A percentile compares a stretch with the other conserved stretches of the same genome.
Evolutionary conservation across 2,113 vertebrate species (phyloP).

Genomic region (Balaenoptera acutorostrata): DNA sequence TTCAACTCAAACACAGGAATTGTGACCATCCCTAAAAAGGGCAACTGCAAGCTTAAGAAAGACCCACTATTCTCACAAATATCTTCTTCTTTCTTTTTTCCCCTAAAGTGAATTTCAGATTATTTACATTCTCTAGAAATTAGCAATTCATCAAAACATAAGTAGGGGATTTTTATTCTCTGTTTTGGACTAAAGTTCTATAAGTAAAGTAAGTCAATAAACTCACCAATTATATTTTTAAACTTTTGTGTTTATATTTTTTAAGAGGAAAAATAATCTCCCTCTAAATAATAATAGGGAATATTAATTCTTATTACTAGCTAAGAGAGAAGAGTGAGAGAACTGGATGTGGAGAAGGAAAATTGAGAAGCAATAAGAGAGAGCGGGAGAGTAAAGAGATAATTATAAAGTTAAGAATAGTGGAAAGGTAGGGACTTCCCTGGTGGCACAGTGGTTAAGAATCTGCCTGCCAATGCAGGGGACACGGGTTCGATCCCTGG

Average conservation of each 20-base stretch:
- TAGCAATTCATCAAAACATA: background rate
- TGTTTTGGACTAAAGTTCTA: background rate
- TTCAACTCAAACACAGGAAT: background rate
- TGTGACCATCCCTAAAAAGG: background rate
- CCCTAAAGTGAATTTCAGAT: background rate
- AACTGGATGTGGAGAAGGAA: background rate
- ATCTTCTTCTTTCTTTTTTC: background rate
- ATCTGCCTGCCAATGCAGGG: too few relatives aligned
- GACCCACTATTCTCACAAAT: background rate
- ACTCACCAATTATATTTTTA: background rate
- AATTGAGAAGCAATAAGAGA: background rate
- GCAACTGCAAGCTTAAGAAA: background rate
- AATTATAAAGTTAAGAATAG: background rate
- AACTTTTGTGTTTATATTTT: background rate
- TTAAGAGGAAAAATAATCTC: background rate
- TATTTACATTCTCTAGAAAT: background rate
- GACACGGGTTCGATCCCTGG: too few relatives aligned
- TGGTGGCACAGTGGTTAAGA: too few relatives aligned
- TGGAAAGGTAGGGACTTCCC: background rate
- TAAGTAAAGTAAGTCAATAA: background rate
- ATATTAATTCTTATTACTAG: background rate
- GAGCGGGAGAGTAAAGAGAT: rapidly evolving
- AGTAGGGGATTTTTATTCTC: background rate
- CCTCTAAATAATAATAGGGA: background rate
- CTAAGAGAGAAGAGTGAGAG: background rate